Conservation (phyloP, 2,888 invertebrate genomes). For the Amaurobius ferox region DNA sequence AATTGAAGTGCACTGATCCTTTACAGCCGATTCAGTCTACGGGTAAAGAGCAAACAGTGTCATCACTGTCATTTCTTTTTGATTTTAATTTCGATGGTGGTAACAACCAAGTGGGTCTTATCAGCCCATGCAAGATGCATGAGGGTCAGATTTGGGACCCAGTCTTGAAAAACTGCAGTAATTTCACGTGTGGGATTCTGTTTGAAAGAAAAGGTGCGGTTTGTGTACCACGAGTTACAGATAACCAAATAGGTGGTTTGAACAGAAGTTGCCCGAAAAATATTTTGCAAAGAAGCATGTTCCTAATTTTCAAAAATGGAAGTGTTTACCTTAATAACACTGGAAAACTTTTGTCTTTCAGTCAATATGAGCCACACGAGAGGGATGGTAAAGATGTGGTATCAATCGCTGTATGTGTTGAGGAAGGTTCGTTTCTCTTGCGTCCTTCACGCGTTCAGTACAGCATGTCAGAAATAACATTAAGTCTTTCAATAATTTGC, state of each 20-base stretch:
- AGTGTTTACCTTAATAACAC: constrained; percentile 54
- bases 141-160: constrained; percentile 58
- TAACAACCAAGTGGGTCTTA: constrained; percentile 9
- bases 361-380: constrained; percentile 41
- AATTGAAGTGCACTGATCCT: constrained; percentile 32
- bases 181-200: constrained; percentile 44
- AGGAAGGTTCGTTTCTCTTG: constrained; percentile 21
- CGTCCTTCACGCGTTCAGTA: constrained; percentile 37
- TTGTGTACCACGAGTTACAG: constrained; percentile 20
- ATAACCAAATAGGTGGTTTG: not conserved
- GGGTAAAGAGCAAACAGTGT: too few relatives aligned
- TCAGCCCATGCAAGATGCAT: constrained; percentile 1
- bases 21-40: not conserved
- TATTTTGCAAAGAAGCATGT: constrained; percentile 17
- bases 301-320: constrained; percentile 33
- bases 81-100: constrained; percentile 55
- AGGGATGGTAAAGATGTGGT: not conserved
- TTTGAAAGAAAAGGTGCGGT: constrained; percentile 24
- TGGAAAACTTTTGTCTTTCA: not conserved
- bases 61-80: constrained; percentile 30
- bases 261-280: constrained; percentile 32
- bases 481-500: constrained; percentile 70
- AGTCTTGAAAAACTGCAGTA: constrained; percentile 20
- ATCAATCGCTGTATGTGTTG: constrained; percentile 50
- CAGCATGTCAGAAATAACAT: constrained; percentile 61